These are phyloP conservation scores for Pheosia tremula DNA, from an alignment of 2,888 invertebrate species.

Conservation along the genomic window DNA sequence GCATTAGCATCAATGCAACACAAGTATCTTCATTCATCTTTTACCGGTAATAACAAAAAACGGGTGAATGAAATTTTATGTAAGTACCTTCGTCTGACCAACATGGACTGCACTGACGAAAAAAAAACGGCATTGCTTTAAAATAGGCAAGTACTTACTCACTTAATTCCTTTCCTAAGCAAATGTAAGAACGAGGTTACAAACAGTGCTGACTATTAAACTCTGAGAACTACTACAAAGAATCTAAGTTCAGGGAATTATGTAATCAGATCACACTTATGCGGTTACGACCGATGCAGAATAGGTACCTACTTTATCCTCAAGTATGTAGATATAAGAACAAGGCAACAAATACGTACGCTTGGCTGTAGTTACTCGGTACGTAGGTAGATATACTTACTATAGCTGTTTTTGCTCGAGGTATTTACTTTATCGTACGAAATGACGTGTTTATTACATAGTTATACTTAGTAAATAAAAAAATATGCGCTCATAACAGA, in stretches of 20 bases:
- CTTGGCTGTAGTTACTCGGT: too few species aligned
- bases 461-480: neutral
- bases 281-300: conserved; percentile 42
- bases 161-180: too few species aligned
- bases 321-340: conserved; percentile 10
- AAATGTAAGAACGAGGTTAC: too few species aligned
- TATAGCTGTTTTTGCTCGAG: conserved; percentile 4
- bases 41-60: conserved; percentile 7
- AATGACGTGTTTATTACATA: neutral
- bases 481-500: conserved; percentile 8
- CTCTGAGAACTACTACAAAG: conserved; percentile 1
- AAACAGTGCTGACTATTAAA: too few species aligned
- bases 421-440: conserved; percentile 6
- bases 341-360: neutral
- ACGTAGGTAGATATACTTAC: neutral
- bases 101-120: neutral
- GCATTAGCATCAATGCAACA: too few species aligned
- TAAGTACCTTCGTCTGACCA: neutral
- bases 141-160: too few species aligned
- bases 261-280: conserved; percentile 36
- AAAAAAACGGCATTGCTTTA: conserved; percentile 4
- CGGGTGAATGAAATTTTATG: neutral
- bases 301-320: conserved; percentile 30
- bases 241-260: conserved; percentile 43
- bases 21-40: neutral